A percentile compares a stretch with the other conserved stretches of the same genome.
phyloP scores from a whole-genome alignment of 2,113 vertebrate genomes.

The Brachypteracias leptosomus region DNA sequence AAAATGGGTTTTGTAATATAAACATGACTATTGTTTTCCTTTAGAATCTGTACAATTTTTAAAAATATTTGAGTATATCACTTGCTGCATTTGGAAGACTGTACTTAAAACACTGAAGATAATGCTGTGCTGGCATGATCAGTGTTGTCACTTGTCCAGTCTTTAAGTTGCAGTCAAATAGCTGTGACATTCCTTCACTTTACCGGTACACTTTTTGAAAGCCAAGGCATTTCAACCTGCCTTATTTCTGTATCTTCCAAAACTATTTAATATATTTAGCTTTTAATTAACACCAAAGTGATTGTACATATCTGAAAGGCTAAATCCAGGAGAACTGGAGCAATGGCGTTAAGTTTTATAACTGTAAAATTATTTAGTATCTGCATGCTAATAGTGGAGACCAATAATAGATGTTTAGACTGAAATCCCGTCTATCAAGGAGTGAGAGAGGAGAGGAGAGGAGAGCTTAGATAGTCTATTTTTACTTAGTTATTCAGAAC shows the following conservation, averaged over 20 bases:
- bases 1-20: neutral
- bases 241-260: neutral
- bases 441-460: neutral
- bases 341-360: neutral
- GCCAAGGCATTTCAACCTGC: neutral
- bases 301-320: neutral
- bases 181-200: neutral
- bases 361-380: neutral
- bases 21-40: neutral
- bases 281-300: neutral
- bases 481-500: neutral
- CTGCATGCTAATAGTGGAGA: neutral
- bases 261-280: neutral
- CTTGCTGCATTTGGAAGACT: neutral
- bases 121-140: neutral
- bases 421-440: neutral
- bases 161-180: neutral
- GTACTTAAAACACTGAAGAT: neutral
- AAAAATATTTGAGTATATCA: neutral
- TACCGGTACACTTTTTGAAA: neutral
- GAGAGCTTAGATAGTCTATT: neutral
- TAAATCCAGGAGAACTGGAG: neutral
- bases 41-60: neutral
- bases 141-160: neutral
- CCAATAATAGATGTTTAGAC: neutral